Conservation (phyloP, 2,888 invertebrate species). For the Gisinianus flammeolus region DNA sequence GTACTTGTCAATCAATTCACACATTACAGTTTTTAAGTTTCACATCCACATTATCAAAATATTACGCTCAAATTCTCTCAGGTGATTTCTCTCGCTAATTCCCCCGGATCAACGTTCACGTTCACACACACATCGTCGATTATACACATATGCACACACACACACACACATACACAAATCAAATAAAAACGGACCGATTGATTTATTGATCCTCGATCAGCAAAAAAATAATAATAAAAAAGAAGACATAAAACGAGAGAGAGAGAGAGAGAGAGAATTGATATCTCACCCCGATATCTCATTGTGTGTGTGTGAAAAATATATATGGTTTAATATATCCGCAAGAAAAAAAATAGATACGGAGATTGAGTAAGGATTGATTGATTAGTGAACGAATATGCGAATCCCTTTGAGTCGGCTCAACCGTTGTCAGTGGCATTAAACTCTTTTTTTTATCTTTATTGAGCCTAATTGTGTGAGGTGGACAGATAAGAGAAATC, state of each 20-base stretch:
- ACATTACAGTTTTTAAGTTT: background rate
- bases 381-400: background rate
- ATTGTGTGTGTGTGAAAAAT: no score
- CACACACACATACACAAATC: no score
- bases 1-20: background rate
- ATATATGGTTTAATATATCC: background rate
- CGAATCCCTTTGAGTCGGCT: background rate
- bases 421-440: background rate
- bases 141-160: background rate
- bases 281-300: background rate
- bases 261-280: background rate
- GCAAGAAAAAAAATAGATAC: background rate
- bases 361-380: background rate
- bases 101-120: background rate
- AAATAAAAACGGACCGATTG: background rate
- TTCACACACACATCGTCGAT: background rate
- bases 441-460: conserved; percentile 25
- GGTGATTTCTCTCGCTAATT: background rate
- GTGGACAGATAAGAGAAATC: conserved; percentile 11
- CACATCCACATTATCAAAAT: background rate
- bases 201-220: background rate
- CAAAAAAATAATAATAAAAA: background rate
- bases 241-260: no score
- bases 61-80: background rate
- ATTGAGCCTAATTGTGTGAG: conserved; percentile 29